These are phyloP conservation scores for Parambassis ranga DNA, from an alignment of 2,797 vertebrate genomes.

Conservation along the genomic window DNA sequence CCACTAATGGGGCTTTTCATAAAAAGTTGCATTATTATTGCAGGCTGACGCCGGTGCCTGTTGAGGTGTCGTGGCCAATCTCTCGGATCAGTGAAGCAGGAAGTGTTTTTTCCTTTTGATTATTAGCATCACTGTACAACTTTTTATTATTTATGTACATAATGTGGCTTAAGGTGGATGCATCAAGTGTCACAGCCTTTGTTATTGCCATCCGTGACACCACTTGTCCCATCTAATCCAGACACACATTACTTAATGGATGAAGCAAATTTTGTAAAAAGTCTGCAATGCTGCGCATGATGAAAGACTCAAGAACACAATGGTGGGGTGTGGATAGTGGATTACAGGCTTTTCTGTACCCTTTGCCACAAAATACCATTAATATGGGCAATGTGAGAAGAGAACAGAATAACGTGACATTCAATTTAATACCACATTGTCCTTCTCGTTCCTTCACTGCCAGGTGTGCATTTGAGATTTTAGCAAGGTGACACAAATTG, in stretches of 20 bases:
- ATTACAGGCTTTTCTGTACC: slow-evolving; percentile 14
- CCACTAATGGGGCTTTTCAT: slow-evolving; percentile 41
- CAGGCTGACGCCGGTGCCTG: slow-evolving; percentile 15
- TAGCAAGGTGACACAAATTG: background rate
- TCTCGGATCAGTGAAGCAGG: slow-evolving; percentile 14
- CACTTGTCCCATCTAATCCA: slow-evolving; percentile 15
- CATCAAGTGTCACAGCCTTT: background rate
- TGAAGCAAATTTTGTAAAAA: slow-evolving; percentile 31
- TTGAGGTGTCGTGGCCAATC: slow-evolving; percentile 14
- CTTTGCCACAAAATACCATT: background rate
- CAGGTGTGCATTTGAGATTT: slow-evolving; percentile 17
- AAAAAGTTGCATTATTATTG: slow-evolving; percentile 28
- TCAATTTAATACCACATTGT: slow-evolving; percentile 2
- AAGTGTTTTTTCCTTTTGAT: background rate
- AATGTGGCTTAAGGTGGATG: background rate
- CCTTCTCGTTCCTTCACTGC: background rate
- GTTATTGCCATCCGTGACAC: background rate
- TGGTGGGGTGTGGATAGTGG: slow-evolving; percentile 27
- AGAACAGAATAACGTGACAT: background rate
- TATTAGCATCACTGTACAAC: slow-evolving; percentile 1
- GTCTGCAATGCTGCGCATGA: slow-evolving; percentile 6
- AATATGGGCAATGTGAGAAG: background rate
- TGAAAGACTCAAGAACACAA: slow-evolving; percentile 18
- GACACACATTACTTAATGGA: slow-evolving; percentile 26
- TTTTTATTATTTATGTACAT: background rate